A percentile compares a stretch with the other conserved stretches of the same genome.
Conservation (phyloP, 2,888 invertebrate genomes). For the Cantharis lateralis region DNA sequence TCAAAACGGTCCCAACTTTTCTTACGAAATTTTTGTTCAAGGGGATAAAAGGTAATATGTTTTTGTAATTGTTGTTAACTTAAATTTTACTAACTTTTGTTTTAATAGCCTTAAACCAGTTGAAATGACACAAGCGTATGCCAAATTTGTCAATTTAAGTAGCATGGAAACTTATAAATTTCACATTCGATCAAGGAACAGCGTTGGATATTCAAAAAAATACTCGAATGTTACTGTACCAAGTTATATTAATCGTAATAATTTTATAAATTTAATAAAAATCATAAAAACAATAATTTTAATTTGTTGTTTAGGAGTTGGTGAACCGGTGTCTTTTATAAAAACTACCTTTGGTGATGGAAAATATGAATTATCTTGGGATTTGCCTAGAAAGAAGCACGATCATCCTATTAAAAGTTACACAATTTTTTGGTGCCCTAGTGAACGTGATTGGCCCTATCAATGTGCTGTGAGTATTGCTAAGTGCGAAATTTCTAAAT, state of each 20-base stretch:
- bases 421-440: constrained; percentile 75
- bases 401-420: constrained; percentile 64
- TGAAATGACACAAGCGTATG: constrained; percentile 65
- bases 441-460: constrained; percentile 48
- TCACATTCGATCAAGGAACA: constrained; percentile 66
- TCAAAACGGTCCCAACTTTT: constrained; percentile 76
- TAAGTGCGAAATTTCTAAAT: background rate
- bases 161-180: constrained; percentile 57
- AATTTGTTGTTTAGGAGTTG: constrained; percentile 30
- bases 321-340: constrained; percentile 41
- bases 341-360: constrained; percentile 75
- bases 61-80: constrained; percentile 4
- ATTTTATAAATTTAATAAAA: background rate
- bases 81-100: constrained; percentile 6
- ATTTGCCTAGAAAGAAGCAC: constrained; percentile 57
- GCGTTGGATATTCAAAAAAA: constrained; percentile 62
- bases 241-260: constrained; percentile 58
- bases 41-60: constrained; percentile 34
- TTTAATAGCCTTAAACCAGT: constrained; percentile 53
- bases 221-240: constrained; percentile 68
- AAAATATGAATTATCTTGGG: constrained; percentile 77
- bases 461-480: constrained; percentile 50
- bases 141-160: constrained; percentile 61
- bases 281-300: background rate
- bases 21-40: constrained; percentile 64